Evolutionary conservation across 2,888 invertebrate species (phyloP).

Genomic region (Leptarthrus brevirostris): DNA sequence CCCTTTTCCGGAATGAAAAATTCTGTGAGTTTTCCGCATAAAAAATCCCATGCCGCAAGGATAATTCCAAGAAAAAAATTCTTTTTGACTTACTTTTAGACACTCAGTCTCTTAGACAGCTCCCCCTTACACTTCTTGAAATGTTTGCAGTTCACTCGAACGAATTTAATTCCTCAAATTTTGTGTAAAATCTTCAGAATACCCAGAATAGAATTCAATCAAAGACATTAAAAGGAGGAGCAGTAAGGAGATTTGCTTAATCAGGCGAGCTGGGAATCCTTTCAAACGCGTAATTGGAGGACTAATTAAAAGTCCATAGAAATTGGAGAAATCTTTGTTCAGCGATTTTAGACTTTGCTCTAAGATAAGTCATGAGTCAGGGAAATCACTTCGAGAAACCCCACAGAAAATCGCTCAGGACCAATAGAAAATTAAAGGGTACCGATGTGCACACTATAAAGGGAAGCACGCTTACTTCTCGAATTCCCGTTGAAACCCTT

Average conservation of each 20-base stretch:
- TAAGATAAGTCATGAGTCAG: constrained; percentile 12
- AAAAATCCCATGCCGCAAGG: no score
- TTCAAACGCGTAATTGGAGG: constrained; percentile 42
- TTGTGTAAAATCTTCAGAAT: constrained; percentile 21
- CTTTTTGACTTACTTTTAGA: not conserved
- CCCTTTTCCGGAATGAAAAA: no score
- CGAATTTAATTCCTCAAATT: constrained; percentile 42
- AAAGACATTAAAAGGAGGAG: not conserved
- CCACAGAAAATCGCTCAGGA: not conserved
- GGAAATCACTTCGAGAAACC: not conserved
- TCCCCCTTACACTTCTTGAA: constrained; percentile 12
- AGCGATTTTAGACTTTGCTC: constrained; percentile 18
- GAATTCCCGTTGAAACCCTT: constrained; percentile 12
- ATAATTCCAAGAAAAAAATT: not conserved
- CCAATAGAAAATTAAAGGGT: not conserved
- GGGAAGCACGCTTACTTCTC: not conserved
- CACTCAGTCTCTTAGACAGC: not conserved
- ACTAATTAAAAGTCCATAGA: constrained; percentile 47
- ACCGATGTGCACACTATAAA: not conserved
- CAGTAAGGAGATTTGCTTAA: constrained; percentile 35
- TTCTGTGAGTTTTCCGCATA: no score
- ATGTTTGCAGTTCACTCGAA: constrained; percentile 42
- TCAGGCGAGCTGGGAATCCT: constrained; percentile 36
- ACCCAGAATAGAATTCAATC: constrained; percentile 27
- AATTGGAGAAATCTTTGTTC: constrained; percentile 27